Evolutionary conservation across 2,888 invertebrate genomes (phyloP), one percentile per base, ranked within the genome.

Genomic region (Drosophila diplacantha): DNA sequence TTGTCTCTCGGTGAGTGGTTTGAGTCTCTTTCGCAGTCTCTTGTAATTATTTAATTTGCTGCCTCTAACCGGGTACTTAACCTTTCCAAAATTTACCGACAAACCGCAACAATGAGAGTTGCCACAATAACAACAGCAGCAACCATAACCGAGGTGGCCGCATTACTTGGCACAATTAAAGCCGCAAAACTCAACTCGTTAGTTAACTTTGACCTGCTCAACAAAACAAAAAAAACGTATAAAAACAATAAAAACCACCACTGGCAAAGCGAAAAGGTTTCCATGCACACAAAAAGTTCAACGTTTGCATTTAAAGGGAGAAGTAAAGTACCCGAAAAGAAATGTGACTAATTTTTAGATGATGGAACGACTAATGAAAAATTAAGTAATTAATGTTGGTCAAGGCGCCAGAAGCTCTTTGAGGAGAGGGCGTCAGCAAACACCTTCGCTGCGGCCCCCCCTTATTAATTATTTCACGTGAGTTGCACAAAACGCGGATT

Each of bases 131-230:
- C 51, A 59, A 63, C 34, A 60, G 44, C 46, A 71, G 35, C 52
- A 22, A 51, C 31, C 62, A 55, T 29, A 44, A 49, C 38, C 49
- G 60, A 56, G 61, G 50, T 37, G 63, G 63, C 80, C 82, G 68
- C 77, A 75, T 72, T 81, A 78, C 78, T 78, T 78, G 81, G 77
- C 77, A 71, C 83, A 80, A 78, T 82, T 82, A 76, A 77, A 78
- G 72, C 78, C 78, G 44, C 78, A 82, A 74, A 71, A 63, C 63
- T 55, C 66, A 49, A 67, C 66, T 64, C 62, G 64, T 44, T 64
- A 32, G 67, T 58, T 65, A 58, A 58, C 65, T 65, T 65, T 65
- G 59, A 58, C 59, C 58, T 67, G 46, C 58, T 34, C 31, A 50
- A 14, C 41, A 37, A 24, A 62, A 51, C 22, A 22, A 35, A 34